Conservation (phyloP, 2,888 invertebrate species). For the Sminthurides aquaticus region DNA sequence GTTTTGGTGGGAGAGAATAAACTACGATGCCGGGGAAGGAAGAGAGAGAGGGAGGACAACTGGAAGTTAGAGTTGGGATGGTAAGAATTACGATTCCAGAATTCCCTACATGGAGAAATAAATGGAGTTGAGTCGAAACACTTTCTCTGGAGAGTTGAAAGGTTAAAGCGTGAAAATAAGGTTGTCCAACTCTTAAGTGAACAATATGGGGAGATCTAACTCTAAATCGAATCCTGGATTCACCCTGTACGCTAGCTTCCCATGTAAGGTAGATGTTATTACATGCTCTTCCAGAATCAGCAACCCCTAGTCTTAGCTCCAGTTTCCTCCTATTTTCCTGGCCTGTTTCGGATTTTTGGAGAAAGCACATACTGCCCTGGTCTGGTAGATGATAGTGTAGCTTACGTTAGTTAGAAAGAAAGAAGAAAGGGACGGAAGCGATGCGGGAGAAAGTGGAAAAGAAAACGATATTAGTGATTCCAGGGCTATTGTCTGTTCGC, state of each 20-base stretch:
- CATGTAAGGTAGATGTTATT: too few species aligned
- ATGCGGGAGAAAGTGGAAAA: too few species aligned
- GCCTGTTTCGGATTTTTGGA: too few species aligned
- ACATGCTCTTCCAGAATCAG: too few species aligned
- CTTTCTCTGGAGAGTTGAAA: conserved; percentile 27
- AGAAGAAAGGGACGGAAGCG: too few species aligned
- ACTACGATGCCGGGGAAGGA: neutral
- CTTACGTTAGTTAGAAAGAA: too few species aligned
- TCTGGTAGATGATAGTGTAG: too few species aligned
- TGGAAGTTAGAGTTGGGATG: neutral
- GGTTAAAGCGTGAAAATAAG: conserved; percentile 43
- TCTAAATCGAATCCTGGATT: conserved; percentile 41
- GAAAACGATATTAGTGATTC: too few species aligned
- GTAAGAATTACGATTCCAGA: neutral
- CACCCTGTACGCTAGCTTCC: conserved; percentile 3
- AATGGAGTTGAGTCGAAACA: conserved; percentile 37
- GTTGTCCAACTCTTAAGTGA: conserved; percentile 38
- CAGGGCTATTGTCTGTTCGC: neutral
- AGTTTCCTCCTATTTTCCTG: too few species aligned
- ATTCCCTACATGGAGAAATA: conserved; percentile 27
- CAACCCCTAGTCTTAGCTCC: too few species aligned
- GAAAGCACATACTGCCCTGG: too few species aligned
- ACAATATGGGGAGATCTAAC: conserved; percentile 28
- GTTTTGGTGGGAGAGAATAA: neutral
- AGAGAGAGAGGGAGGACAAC: neutral